These are phyloP conservation scores for Oryctes rhinoceros DNA, from an alignment of 1,140 invertebrate species.

Conservation along the genomic window DNA sequence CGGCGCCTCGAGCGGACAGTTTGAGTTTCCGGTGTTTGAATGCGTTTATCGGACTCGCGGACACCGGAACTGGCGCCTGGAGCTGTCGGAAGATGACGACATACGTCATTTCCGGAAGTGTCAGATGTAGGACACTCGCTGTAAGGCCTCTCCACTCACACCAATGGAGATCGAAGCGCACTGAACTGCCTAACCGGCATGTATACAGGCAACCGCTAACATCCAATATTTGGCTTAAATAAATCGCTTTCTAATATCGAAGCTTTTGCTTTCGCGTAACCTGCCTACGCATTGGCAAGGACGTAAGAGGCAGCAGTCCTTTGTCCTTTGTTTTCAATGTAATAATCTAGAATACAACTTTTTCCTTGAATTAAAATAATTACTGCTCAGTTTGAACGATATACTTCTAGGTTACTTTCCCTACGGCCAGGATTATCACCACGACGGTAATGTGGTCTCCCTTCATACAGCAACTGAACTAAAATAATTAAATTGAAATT, in stretches of 20 bases:
- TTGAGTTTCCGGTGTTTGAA: constrained; percentile 59
- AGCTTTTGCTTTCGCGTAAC: neutral
- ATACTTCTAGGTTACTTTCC: neutral
- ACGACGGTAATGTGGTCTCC: neutral
- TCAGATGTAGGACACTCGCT: constrained; percentile 54
- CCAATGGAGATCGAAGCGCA: neutral
- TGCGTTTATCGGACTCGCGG: constrained; percentile 59
- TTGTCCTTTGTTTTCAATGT: too few species aligned
- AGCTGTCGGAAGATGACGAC: constrained; percentile 61
- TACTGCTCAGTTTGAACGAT: neutral
- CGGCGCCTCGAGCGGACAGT: constrained; percentile 57
- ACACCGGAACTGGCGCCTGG: constrained; percentile 58
- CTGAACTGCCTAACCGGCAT: neutral
- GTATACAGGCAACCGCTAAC: constrained; percentile 34
- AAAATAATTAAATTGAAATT: constrained; percentile 43
- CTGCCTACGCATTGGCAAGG: neutral
- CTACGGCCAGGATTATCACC: neutral
- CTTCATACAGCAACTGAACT: constrained; percentile 23
- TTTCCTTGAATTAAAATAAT: too few species aligned
- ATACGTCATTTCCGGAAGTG: constrained; percentile 61
- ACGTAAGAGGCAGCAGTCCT: neutral
- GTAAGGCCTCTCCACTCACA: constrained; percentile 12
- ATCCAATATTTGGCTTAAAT: constrained; percentile 51
- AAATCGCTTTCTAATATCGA: constrained; percentile 49
- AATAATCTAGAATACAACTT: too few species aligned